phyloP scores from a whole-genome alignment of 2,888 invertebrate species.

The Chalcosyrphus nemorum region DNA sequence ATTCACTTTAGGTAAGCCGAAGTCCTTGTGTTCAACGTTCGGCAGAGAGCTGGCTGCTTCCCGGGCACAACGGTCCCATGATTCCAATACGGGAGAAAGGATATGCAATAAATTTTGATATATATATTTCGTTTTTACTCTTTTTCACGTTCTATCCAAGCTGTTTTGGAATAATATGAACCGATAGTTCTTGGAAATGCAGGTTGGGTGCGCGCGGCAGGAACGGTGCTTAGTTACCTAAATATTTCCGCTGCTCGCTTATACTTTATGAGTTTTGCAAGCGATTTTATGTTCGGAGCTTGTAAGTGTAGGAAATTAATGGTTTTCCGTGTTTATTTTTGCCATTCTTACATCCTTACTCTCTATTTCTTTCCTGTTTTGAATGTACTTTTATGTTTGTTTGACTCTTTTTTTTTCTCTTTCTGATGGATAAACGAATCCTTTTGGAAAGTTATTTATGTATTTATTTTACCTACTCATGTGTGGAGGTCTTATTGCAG shows the following conservation, averaged over 20 bases:
- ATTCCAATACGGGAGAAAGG: conserved; percentile 52
- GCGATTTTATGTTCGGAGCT: conserved; percentile 61
- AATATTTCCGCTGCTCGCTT: conserved; percentile 65
- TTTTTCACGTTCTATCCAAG: conserved; percentile 38
- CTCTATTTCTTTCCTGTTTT: neutral
- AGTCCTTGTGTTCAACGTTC: conserved; percentile 49
- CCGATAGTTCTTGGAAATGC: conserved; percentile 38
- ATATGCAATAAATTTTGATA: conserved; percentile 67
- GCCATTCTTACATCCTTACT: neutral
- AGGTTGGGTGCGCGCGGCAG: neutral
- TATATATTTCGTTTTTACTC: conserved; percentile 7
- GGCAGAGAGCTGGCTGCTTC: no score
- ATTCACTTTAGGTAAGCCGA: conserved; percentile 65
- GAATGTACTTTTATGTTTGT: neutral
- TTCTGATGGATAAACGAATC: neutral
- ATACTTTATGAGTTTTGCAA: conserved; percentile 68
- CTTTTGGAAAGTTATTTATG: conserved; percentile 18
- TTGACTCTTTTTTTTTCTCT: neutral
- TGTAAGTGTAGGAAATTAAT: conserved; percentile 71
- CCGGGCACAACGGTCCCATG: conserved; percentile 32
- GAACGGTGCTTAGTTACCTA: conserved; percentile 47
- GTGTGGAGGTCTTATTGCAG: neutral
- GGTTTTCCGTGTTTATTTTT: conserved; percentile 55
- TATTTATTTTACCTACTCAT: neutral
- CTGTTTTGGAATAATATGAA: conserved; percentile 67